These are phyloP conservation scores for Hypselothyrea guttata DNA, from an alignment of 2,888 invertebrate species.

Conservation along the genomic window DNA sequence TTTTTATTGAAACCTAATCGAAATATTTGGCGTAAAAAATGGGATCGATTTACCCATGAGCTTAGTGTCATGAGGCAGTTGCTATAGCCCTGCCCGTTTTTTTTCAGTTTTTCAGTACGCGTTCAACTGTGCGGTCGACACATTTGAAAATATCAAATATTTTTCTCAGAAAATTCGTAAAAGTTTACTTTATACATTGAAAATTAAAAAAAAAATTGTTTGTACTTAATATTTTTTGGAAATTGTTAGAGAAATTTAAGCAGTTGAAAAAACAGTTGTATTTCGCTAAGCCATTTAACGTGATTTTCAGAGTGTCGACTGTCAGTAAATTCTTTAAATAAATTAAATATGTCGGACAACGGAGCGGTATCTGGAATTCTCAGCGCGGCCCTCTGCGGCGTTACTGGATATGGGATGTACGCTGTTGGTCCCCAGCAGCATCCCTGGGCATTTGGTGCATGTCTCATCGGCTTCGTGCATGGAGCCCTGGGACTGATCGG, in stretches of 20 bases:
- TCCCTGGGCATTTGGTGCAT: constrained; percentile 72
- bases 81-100: background rate
- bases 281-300: too few species aligned
- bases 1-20: too few species aligned
- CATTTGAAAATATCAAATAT: constrained; percentile 26
- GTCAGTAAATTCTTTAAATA: too few species aligned
- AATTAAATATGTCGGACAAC: constrained; percentile 51
- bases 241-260: background rate
- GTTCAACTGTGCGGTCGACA: constrained; percentile 59
- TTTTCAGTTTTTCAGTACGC: constrained; percentile 37
- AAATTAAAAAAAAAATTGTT: background rate
- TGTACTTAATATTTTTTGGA: background rate
- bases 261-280: too few species aligned
- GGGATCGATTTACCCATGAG: too few species aligned
- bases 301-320: too few species aligned
- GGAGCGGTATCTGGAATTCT: constrained; percentile 31
- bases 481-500: constrained; percentile 61
- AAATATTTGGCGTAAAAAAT: too few species aligned
- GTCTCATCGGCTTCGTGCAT: constrained; percentile 67
- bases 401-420: constrained; percentile 61
- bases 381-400: constrained; percentile 61
- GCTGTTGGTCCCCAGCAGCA: constrained; percentile 47
- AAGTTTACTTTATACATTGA: constrained; percentile 6
- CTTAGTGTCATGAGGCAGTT: too few species aligned
- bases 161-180: constrained; percentile 31